Evolutionary conservation across 2,888 invertebrate species (phyloP).

Genomic region (Amiota minor): DNA sequence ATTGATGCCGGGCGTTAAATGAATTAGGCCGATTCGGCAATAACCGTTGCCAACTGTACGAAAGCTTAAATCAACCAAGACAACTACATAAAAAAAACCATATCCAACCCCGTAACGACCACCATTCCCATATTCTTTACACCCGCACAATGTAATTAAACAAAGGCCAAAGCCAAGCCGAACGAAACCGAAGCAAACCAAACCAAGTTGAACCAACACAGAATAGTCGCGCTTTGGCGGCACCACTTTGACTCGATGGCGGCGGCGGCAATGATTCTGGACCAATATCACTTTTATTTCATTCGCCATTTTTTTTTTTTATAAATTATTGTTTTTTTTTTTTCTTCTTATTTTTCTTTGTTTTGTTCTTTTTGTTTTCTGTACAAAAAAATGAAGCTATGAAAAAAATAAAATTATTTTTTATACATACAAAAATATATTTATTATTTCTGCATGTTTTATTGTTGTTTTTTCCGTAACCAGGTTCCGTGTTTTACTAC

Average conservation of each 20-base stretch:
- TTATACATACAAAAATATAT: not conserved
- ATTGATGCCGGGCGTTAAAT: conserved; percentile 20
- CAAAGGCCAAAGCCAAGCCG: conserved; percentile 6
- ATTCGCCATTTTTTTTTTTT: not conserved
- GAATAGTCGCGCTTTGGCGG: not conserved
- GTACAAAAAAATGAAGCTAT: conserved; percentile 20
- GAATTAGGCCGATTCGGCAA: conserved; percentile 28
- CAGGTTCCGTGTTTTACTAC: conserved; percentile 12
- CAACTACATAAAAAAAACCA: not conserved
- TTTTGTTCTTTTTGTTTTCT: not conserved
- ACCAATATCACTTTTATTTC: not conserved
- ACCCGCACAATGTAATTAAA: conserved; percentile 27
- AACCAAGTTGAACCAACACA: too few relatives aligned
- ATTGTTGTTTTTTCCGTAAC: conserved; percentile 28
- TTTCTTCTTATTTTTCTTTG: not conserved
- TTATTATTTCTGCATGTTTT: conserved; percentile 30
- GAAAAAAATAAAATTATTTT: conserved; percentile 11
- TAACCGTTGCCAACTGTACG: not conserved
- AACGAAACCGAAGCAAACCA: too few relatives aligned
- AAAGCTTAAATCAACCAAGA: conserved; percentile 5
- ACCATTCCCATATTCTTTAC: not conserved
- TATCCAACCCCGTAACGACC: too few relatives aligned
- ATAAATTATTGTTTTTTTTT: not conserved
- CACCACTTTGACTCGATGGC: conserved; percentile 15
- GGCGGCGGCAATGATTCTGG: too few relatives aligned